Evolutionary conservation across 2,113 vertebrate species (phyloP).

Genomic region (Oostethus manadensis): DNA sequence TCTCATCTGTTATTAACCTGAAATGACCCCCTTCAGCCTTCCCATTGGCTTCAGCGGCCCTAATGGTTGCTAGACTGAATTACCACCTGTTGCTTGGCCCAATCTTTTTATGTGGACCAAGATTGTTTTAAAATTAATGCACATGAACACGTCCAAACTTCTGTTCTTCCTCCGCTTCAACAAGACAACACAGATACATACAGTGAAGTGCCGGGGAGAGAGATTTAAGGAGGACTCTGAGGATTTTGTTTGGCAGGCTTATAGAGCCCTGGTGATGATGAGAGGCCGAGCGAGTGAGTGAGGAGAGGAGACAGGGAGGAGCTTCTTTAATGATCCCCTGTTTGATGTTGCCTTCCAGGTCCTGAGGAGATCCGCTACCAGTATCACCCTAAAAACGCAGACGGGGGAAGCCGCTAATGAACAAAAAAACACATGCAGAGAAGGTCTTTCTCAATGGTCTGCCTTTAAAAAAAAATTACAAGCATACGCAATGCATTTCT

Average conservation of each 20-base stretch:
- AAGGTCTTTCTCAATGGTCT: constrained; percentile 22
- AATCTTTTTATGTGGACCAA: too few species aligned
- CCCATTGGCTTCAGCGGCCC: background rate
- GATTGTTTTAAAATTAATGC: too few species aligned
- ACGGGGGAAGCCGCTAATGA: constrained; percentile 25
- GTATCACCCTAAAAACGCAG: constrained; percentile 31
- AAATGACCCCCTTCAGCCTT: background rate
- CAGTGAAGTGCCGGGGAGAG: background rate
- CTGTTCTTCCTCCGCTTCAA: constrained; percentile 28
- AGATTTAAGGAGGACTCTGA: constrained; percentile 20
- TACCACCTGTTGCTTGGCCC: too few species aligned
- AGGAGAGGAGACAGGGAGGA: constrained; percentile 28
- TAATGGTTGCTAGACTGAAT: too few species aligned
- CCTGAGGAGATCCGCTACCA: constrained; percentile 55
- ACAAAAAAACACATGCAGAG: constrained; percentile 16
- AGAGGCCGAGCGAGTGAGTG: constrained; percentile 22
- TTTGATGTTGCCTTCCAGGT: constrained; percentile 61
- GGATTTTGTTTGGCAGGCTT: constrained; percentile 35
- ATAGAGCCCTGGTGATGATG: constrained; percentile 37
- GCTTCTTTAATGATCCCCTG: constrained; percentile 59
- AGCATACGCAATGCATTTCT: constrained; percentile 12
- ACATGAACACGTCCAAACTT: constrained; percentile 16
- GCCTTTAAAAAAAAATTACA: constrained; percentile 24
- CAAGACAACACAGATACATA: constrained; percentile 15
- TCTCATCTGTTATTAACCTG: background rate